phyloP scores from a whole-genome alignment of 2,113 vertebrate genomes.

The Camelus bactrianus region DNA sequence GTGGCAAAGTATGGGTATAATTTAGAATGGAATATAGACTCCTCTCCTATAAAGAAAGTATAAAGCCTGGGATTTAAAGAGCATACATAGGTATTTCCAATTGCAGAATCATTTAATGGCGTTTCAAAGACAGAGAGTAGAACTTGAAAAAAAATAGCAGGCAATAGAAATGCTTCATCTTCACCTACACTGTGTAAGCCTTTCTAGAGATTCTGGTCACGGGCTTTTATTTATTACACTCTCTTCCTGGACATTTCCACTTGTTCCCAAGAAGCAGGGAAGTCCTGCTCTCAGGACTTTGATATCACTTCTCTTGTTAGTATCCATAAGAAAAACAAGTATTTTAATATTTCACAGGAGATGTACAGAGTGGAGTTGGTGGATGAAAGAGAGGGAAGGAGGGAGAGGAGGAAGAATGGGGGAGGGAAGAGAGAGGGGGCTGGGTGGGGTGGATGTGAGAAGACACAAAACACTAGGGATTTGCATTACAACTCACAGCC shows the following conservation, averaged over 20 bases:
- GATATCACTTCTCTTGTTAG: not conserved
- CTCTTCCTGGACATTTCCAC: not conserved
- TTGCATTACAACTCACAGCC: not conserved
- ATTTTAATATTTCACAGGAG: not conserved
- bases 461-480: not conserved
- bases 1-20: not conserved
- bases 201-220: constrained; percentile 13
- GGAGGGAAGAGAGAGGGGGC: not conserved
- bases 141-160: not conserved
- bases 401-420: not conserved
- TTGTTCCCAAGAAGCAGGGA: no score
- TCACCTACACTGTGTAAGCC: not conserved
- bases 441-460: not conserved
- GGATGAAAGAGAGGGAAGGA: not conserved
- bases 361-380: not conserved
- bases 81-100: not conserved
- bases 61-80: constrained; percentile 10
- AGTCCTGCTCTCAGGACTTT: not conserved
- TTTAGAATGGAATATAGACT: not conserved
- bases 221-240: not conserved
- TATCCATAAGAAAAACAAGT: not conserved
- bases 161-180: not conserved
- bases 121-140: constrained; percentile 3
- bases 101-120: not conserved
- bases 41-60: not conserved